These are phyloP conservation scores for Drosophila fuyamai DNA, from an alignment of 1,140 invertebrate species.

Conservation along the genomic window DNA sequence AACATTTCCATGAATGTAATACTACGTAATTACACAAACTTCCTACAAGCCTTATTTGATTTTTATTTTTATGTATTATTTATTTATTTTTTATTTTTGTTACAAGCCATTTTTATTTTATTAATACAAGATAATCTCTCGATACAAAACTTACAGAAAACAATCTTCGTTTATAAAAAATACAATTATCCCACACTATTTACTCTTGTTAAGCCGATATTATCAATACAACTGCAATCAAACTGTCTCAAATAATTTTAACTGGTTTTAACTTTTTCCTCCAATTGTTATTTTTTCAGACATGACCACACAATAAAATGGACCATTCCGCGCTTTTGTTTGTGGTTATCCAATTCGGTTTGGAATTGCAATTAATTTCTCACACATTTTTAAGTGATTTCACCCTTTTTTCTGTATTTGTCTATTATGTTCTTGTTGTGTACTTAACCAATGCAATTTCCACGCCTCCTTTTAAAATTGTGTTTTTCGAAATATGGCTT, in stretches of 20 bases:
- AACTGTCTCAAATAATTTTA: conserved; percentile 11
- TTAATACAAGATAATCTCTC: no score
- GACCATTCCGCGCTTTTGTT: conserved; percentile 53
- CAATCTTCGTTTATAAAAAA: neutral
- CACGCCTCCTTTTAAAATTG: conserved; percentile 43
- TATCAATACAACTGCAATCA: conserved; percentile 15
- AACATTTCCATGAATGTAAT: neutral
- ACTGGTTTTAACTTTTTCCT: conserved; percentile 12
- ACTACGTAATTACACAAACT: no score
- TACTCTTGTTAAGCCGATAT: neutral
- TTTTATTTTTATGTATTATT: no score
- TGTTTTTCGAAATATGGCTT: conserved; percentile 14
- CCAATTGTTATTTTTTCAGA: conserved; percentile 24
- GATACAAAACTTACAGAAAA: no score
- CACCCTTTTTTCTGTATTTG: conserved; percentile 16
- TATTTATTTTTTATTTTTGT: no score
- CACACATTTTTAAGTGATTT: conserved; percentile 69
- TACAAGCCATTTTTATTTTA: neutral
- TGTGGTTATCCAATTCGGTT: conserved; percentile 69
- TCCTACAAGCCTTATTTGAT: neutral
- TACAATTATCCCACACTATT: no score
- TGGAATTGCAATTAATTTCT: conserved; percentile 76
- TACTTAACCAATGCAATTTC: conserved; percentile 52
- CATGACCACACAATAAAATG: conserved; percentile 39
- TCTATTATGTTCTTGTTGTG: conserved; percentile 6